Percentiles rank a stretch among this genome's conserved stretches.
These are phyloP conservation scores for Leptodactylus fallax DNA, from an alignment of 2,797 vertebrate genomes.

Conservation along the genomic window DNA sequence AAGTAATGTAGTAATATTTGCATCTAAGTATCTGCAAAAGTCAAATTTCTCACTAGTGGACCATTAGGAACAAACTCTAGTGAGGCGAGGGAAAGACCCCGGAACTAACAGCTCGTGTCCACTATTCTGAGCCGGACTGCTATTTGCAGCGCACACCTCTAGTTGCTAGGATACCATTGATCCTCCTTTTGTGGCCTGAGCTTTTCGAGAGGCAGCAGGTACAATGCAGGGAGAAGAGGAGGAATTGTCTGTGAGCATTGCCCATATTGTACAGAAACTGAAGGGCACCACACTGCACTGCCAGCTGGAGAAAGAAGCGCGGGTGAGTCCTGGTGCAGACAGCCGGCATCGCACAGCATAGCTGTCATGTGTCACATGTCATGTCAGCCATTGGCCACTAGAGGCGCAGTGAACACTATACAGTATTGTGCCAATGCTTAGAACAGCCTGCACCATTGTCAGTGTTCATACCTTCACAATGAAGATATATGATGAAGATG, in stretches of 20 bases:
- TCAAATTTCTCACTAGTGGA: too few relatives aligned
- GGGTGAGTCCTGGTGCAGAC: constrained; percentile 81
- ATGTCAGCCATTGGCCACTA: neutral
- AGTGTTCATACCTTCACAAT: too few relatives aligned
- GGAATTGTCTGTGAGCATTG: constrained; percentile 86
- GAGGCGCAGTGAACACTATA: constrained; percentile 8
- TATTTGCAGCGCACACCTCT: neutral
- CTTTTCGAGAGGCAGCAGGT: constrained; percentile 24
- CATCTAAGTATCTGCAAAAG: too few relatives aligned
- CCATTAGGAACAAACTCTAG: too few relatives aligned
- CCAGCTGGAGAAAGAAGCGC: constrained; percentile 92
- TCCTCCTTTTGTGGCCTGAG: neutral
- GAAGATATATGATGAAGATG: too few relatives aligned
- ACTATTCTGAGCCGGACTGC: neutral
- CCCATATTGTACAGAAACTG: constrained; percentile 90
- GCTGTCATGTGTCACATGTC: constrained; percentile 14
- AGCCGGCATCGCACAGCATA: neutral
- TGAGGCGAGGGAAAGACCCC: neutral
- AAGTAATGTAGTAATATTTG: too few relatives aligned
- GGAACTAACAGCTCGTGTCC: neutral
- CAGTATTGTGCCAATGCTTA: too few relatives aligned
- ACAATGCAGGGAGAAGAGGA: constrained; percentile 83
- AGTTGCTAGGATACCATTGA: constrained; percentile 69
- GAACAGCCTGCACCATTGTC: too few relatives aligned
- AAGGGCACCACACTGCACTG: constrained; percentile 88